phyloP scores from a whole-genome alignment of 2,888 invertebrate genomes.

The Aphodius granarius region DNA sequence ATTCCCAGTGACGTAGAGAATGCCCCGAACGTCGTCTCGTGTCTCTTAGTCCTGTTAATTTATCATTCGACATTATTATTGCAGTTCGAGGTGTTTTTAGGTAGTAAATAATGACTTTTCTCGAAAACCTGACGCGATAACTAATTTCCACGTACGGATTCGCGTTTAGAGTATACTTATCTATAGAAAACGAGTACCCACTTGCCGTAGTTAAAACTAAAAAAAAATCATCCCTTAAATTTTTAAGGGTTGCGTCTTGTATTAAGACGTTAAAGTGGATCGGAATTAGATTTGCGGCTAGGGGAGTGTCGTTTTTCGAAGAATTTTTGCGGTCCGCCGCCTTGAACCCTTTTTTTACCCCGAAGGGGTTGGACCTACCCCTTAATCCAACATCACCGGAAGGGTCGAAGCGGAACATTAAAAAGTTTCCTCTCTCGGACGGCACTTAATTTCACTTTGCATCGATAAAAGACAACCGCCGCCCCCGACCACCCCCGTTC shows the following conservation, averaged over 20 bases:
- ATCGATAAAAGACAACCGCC: constrained; percentile 18
- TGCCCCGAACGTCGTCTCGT: not conserved
- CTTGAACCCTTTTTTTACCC: not conserved
- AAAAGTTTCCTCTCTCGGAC: constrained; percentile 7
- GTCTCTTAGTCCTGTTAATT: not conserved
- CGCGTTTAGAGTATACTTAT: no score
- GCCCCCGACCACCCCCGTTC: not conserved
- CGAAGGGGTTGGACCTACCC: not conserved
- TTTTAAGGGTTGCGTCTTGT: no score
- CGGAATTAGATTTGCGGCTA: not conserved
- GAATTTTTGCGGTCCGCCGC: not conserved
- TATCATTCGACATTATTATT: not conserved
- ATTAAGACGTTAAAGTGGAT: not conserved
- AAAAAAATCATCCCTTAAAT: no score
- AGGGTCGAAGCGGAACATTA: constrained; percentile 1
- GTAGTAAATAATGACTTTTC: not conserved
- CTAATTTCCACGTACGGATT: no score
- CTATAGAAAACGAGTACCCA: no score
- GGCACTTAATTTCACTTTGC: constrained; percentile 18
- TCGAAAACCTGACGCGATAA: no score
- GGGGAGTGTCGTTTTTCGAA: not conserved
- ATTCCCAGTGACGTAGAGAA: not conserved
- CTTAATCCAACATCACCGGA: not conserved
- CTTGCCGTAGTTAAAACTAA: no score
- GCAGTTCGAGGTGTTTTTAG: not conserved